Conservation (phyloP, 2,797 vertebrate species). For the Hyperoplus lanceolatus region DNA sequence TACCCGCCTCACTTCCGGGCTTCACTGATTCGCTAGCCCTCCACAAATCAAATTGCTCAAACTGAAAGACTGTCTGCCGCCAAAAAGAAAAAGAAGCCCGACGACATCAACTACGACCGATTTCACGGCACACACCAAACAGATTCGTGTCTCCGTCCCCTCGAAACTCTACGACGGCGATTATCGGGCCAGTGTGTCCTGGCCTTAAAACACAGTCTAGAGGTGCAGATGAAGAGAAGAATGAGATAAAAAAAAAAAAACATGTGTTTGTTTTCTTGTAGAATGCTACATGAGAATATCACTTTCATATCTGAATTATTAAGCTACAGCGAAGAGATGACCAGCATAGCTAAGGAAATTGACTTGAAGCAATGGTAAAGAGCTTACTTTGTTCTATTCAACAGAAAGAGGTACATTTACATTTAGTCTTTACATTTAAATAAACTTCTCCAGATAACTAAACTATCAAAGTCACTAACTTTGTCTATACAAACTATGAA, state of each 20-base stretch:
- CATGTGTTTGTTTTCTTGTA: background rate
- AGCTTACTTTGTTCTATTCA: background rate
- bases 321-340: background rate
- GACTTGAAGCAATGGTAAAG: background rate
- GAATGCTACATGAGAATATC: background rate
- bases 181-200: no score
- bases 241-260: background rate
- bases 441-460: background rate
- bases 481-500: background rate
- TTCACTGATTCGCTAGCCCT: no score
- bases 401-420: background rate
- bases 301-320: background rate
- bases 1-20: no score
- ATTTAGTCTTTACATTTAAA: background rate
- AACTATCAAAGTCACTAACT: background rate
- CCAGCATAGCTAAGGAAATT: background rate
- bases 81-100: no score
- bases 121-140: no score
- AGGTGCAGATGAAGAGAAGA: background rate
- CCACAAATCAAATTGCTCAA: no score
- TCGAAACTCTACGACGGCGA: no score
- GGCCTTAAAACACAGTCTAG: background rate
- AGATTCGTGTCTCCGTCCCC: no score
- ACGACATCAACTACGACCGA: no score
- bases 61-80: no score